Conservation (phyloP, 2,888 invertebrate genomes). For the Chrysolina americana region DNA sequence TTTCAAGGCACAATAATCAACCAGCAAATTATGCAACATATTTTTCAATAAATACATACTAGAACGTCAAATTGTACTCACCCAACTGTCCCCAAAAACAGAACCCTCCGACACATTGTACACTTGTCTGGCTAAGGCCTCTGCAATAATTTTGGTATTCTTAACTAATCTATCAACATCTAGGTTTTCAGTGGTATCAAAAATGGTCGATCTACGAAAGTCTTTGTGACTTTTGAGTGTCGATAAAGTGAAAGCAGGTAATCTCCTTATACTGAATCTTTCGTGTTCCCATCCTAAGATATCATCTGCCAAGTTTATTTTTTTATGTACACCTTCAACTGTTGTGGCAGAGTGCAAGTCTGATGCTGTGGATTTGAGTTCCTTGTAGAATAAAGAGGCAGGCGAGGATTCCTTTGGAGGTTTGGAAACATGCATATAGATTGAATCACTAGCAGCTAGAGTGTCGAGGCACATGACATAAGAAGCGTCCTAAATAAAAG, state of each 20-base stretch:
- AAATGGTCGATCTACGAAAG: slow-evolving; percentile 74
- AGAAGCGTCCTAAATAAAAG: slow-evolving; percentile 81
- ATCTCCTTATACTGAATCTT: slow-evolving; percentile 90
- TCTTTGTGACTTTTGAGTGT: slow-evolving; percentile 81
- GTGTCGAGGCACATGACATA: slow-evolving; percentile 94
- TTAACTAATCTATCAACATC: slow-evolving; percentile 74
- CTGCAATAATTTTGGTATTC: slow-evolving; percentile 84
- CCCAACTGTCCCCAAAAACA: slow-evolving; percentile 83
- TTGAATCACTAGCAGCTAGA: slow-evolving; percentile 75
- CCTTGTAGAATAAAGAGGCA: slow-evolving; percentile 78
- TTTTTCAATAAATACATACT: no score
- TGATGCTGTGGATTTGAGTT: slow-evolving; percentile 74
- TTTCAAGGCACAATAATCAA: no score
- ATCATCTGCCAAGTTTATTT: slow-evolving; percentile 96
- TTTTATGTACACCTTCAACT: slow-evolving; percentile 88
- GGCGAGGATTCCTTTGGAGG: slow-evolving; percentile 90
- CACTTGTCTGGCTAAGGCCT: slow-evolving; percentile 86
- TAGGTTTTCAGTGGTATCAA: slow-evolving; percentile 75
- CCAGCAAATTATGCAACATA: no score
- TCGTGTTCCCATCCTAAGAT: slow-evolving; percentile 98
- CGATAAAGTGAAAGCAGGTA: slow-evolving; percentile 94
- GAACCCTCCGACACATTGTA: slow-evolving; percentile 80
- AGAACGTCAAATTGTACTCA: slow-evolving; percentile 67
- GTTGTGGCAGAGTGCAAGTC: slow-evolving; percentile 69
- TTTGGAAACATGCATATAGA: slow-evolving; percentile 96